phyloP scores from a whole-genome alignment of 2,113 vertebrate species.

The Ursus arctos region DNA sequence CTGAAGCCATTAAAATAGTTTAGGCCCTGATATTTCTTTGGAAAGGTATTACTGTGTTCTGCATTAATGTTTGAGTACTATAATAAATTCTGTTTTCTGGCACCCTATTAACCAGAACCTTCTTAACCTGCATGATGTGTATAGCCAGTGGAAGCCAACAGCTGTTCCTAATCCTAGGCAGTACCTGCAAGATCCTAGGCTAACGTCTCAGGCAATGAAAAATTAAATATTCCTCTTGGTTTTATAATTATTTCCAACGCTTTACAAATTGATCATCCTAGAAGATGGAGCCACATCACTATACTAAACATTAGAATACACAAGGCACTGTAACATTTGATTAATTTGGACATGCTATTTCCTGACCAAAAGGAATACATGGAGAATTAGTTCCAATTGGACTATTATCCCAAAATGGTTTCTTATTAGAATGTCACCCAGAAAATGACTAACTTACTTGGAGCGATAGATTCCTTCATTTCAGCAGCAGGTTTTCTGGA shows the following conservation, averaged over 20 bases:
- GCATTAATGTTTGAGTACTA: not conserved
- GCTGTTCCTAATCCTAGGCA: slow-evolving; percentile 49
- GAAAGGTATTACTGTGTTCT: slow-evolving; percentile 6
- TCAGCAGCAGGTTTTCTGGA: not conserved
- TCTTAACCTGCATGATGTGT: not conserved
- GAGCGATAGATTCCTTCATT: not conserved
- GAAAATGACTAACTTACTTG: slow-evolving; percentile 15
- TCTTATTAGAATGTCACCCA: slow-evolving; percentile 60
- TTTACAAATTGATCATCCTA: slow-evolving; percentile 30
- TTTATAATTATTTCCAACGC: slow-evolving; percentile 53
- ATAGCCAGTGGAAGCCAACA: slow-evolving; percentile 21
- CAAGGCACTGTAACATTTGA: slow-evolving; percentile 22
- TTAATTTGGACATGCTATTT: slow-evolving; percentile 54
- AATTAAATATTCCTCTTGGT: slow-evolving; percentile 15
- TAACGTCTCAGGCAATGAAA: not conserved
- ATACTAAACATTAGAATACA: not conserved
- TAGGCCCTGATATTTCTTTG: slow-evolving; percentile 43
- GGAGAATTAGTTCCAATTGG: slow-evolving; percentile 39
- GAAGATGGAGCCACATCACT: not conserved
- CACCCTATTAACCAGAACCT: slow-evolving; percentile 33
- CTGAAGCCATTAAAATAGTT: slow-evolving; percentile 51
- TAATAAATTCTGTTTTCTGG: slow-evolving; percentile 47
- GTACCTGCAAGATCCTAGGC: not conserved
- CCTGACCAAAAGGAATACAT: not conserved
- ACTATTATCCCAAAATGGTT: slow-evolving; percentile 21